These are phyloP conservation scores for Malachius bipustulatus DNA, from an alignment of 2,888 invertebrate genomes.

Conservation along the genomic window DNA sequence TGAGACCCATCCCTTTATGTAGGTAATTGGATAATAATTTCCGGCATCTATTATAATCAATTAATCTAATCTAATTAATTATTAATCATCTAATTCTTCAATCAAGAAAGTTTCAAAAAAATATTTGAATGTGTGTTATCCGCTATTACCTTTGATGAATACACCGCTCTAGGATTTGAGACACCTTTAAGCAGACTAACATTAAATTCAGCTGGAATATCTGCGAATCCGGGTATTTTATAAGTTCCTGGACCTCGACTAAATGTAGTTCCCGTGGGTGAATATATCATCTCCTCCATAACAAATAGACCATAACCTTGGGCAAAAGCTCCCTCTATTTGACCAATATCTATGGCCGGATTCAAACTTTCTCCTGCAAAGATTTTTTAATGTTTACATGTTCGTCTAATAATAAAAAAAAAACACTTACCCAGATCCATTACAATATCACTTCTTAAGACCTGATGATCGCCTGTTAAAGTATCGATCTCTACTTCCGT, in stretches of 20 bases:
- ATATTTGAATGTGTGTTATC: too few relatives aligned
- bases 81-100: too few relatives aligned
- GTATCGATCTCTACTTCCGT: slow-evolving; percentile 90
- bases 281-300: slow-evolving; percentile 79
- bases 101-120: too few relatives aligned
- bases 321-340: slow-evolving; percentile 89
- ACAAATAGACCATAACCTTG: slow-evolving; percentile 91
- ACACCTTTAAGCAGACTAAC: slow-evolving; percentile 85
- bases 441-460: slow-evolving; percentile 81
- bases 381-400: neutral
- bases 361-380: slow-evolving; percentile 68
- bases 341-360: slow-evolving; percentile 94
- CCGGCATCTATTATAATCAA: too few relatives aligned
- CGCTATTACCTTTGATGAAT: slow-evolving; percentile 94
- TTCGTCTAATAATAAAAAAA: slow-evolving; percentile 5
- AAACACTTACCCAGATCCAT: slow-evolving; percentile 68
- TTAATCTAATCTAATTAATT: too few relatives aligned
- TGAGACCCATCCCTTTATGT: too few relatives aligned
- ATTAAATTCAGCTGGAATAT: slow-evolving; percentile 86
- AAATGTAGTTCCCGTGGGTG: slow-evolving; percentile 67
- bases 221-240: slow-evolving; percentile 86
- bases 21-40: too few relatives aligned
- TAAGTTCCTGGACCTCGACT: slow-evolving; percentile 89
- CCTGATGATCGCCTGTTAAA: slow-evolving; percentile 85
- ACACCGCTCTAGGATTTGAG: slow-evolving; percentile 82